These are phyloP conservation scores for Ochropleura leucogaster DNA, from an alignment of 2,888 invertebrate genomes.

Conservation along the genomic window DNA sequence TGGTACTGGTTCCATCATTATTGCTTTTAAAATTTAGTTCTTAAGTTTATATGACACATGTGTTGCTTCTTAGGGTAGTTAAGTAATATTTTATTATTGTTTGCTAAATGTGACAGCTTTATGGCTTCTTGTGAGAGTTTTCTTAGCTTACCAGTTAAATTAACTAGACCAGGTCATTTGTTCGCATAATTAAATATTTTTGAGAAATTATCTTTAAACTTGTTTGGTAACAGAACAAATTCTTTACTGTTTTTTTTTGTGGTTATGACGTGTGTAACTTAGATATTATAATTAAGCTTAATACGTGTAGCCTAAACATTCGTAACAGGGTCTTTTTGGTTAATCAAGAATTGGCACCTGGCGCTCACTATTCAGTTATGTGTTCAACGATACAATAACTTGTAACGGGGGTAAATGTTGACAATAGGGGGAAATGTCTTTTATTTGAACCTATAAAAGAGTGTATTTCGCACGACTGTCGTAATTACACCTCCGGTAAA, in stretches of 20 bases:
- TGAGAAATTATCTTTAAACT: constrained; percentile 31
- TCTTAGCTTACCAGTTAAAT: constrained; percentile 50
- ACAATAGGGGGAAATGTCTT: constrained; percentile 79
- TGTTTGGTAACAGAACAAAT: constrained; percentile 54
- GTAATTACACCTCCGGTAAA: constrained; percentile 66
- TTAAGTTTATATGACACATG: constrained; percentile 49
- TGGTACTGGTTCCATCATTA: constrained; percentile 36
- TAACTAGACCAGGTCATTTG: constrained; percentile 29
- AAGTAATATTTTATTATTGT: constrained; percentile 32
- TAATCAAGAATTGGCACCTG: constrained; percentile 81
- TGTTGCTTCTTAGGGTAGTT: constrained; percentile 48
- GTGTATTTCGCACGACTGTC: constrained; percentile 77
- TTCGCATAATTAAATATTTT: constrained; percentile 51
- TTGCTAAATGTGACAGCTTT: constrained; percentile 35
- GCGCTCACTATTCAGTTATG: constrained; percentile 76
- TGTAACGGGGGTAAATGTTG: constrained; percentile 68
- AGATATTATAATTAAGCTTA: constrained; percentile 73
- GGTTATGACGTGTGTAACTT: constrained; percentile 72
- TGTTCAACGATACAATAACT: constrained; percentile 71
- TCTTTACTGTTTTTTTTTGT: constrained; percentile 61
- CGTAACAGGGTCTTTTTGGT: constrained; percentile 86
- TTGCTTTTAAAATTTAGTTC: constrained; percentile 49
- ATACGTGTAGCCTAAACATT: constrained; percentile 72
- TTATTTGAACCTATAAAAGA: constrained; percentile 82
- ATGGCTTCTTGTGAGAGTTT: constrained; percentile 22